Evolutionary conservation across 2,888 invertebrate species (phyloP), one percentile per base, ranked within the genome.

Genomic region (Nudaria mundana): DNA sequence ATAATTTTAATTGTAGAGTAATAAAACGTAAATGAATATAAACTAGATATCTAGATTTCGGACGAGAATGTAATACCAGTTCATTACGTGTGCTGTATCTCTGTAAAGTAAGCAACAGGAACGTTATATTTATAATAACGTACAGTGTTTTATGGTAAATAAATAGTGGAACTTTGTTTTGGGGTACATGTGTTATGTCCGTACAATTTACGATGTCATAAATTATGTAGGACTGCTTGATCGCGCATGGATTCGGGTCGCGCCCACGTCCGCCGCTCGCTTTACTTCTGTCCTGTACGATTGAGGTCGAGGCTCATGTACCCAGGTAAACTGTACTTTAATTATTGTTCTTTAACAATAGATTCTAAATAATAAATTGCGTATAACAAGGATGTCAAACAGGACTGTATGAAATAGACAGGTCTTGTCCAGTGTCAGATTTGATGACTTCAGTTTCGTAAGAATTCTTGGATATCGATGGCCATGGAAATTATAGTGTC

Each of bases 181-280:
- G 64, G 70, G 67, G 65, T 65, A 53, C 62, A 64, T 62, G 61
- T 64, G 63, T 56, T 45, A 37, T 74, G 68, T 75, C 73, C 71
- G 70, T 56, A 54, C 52, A 56, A 67, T 81, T 83, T 80, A 82
- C 69, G 67, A 65, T 72, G 69, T 63, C 67, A 76, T 81, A 81
- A 82, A 82, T 71, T 63, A 64, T 59, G 64, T 62, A 57, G 53
- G 55, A 50, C 40, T 33, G 50, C 42, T 26, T 14, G 32, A 30
- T 36, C 22, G 28, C 23, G 7, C 18, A 16, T n/a, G 37, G 47
- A 57, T 52, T 57, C 43, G 49, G 56, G 56, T 60, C 56, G 56
- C 40, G 43, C 61, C 56, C 61, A 60, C 61, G 34, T 13, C 32
- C 14, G 12, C 2, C 14, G 20, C 20, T 8, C 2, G 20, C 5